phyloP scores from a whole-genome alignment of 2,113 vertebrate species.

The Empidonax traillii region DNA sequence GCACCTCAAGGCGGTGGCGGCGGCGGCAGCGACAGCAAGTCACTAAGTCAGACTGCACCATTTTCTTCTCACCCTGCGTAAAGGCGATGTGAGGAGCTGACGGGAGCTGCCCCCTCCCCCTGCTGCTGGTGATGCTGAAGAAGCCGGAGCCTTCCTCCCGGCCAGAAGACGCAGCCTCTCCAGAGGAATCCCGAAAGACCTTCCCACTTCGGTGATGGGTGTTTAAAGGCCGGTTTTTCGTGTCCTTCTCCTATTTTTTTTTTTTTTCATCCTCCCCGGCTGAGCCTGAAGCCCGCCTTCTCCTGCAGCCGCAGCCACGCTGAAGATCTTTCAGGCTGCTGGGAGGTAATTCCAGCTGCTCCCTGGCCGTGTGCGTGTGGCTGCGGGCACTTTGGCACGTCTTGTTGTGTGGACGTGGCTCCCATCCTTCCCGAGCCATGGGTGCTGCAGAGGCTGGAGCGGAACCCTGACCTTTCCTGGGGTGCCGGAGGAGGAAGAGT shows the following conservation, averaged over 20 bases:
- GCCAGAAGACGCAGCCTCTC: conserved; percentile 65
- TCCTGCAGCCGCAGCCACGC: neutral
- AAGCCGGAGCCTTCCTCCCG: conserved; percentile 66
- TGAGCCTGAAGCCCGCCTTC: conserved; percentile 50
- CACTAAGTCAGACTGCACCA: conserved; percentile 82
- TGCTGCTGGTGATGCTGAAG: conserved; percentile 41
- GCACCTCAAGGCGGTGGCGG: conserved; percentile 1
- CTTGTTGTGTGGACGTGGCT: neutral
- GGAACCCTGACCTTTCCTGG: conserved; percentile 62
- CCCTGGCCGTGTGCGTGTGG: neutral
- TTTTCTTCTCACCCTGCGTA: conserved; percentile 75
- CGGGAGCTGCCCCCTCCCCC: conserved; percentile 46
- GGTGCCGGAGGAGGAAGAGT: conserved; percentile 30
- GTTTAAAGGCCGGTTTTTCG: conserved; percentile 46
- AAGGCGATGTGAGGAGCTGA: conserved; percentile 68
- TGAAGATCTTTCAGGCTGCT: conserved; percentile 1
- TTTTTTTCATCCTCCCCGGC: neutral
- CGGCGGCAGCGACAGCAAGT: conserved; percentile 60
- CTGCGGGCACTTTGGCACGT: neutral
- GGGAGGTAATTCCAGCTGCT: neutral
- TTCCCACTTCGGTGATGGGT: conserved; percentile 56
- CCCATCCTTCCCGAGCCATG: conserved; percentile 22
- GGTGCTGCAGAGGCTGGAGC: conserved; percentile 69
- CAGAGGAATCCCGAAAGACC: conserved; percentile 72
- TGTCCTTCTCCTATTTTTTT: neutral